phyloP scores from a whole-genome alignment of 2,888 invertebrate genomes.

The Agrotis puta region DNA sequence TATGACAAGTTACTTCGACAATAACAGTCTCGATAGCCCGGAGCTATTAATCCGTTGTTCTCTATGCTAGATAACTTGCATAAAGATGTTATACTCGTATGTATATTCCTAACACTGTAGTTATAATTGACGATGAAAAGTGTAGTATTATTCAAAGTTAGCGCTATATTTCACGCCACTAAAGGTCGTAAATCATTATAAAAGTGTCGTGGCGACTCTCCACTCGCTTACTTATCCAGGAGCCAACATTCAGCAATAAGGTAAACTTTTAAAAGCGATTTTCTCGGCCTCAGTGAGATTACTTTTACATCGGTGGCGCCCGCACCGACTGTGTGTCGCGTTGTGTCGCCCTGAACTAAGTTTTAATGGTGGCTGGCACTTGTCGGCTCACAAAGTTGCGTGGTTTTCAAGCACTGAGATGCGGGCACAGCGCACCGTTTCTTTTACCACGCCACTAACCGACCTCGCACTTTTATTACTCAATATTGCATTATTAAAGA shows the following conservation, averaged over 20 bases:
- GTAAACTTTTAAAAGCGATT: constrained; percentile 72
- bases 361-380: constrained; percentile 81
- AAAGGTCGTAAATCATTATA: constrained; percentile 55
- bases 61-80: constrained; percentile 27
- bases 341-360: constrained; percentile 67
- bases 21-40: constrained; percentile 40
- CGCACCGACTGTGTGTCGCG: constrained; percentile 59
- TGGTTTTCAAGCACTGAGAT: constrained; percentile 72
- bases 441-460: constrained; percentile 34
- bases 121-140: constrained; percentile 37
- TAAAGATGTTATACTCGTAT: constrained; percentile 31
- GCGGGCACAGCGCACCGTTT: constrained; percentile 65
- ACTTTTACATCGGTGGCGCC: constrained; percentile 63
- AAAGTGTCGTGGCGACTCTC: constrained; percentile 41
- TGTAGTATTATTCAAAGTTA: constrained; percentile 17
- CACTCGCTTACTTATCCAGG: constrained; percentile 49
- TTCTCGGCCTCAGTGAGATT: constrained; percentile 66
- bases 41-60: constrained; percentile 50
- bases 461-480: constrained; percentile 55
- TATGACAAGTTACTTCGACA: constrained; percentile 42
- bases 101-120: constrained; percentile 28
- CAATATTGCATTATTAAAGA: constrained; percentile 57
- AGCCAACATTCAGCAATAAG: constrained; percentile 56
- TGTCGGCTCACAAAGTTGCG: constrained; percentile 70
- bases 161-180: constrained; percentile 36